Percentiles rank a stretch among this genome's conserved stretches.
phyloP scores from a whole-genome alignment of 2,888 invertebrate genomes.

The Chrysolina americana region DNA sequence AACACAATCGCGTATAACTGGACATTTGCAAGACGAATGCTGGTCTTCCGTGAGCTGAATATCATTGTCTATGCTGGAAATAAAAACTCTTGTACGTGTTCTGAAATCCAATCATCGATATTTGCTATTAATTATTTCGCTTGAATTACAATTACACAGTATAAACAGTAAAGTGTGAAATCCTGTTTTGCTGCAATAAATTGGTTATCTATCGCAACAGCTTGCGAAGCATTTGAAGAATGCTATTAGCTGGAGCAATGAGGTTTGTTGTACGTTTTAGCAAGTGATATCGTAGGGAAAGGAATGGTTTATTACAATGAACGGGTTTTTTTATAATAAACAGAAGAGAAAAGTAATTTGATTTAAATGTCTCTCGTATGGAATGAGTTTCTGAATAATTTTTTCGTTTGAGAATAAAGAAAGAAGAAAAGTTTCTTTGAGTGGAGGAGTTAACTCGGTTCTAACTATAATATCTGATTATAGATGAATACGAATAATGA shows the following conservation, averaged over 20 bases:
- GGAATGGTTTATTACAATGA: too few species aligned
- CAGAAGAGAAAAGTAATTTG: too few species aligned
- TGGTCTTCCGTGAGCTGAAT: slow-evolving; percentile 61
- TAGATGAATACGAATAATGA: too few species aligned
- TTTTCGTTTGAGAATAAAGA: too few species aligned
- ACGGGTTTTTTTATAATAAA: too few species aligned
- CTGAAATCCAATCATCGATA: slow-evolving; percentile 61
- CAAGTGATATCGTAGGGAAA: too few species aligned
- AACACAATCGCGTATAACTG: slow-evolving; percentile 63
- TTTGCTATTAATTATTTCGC: slow-evolving; percentile 54
- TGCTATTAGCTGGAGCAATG: neutral
- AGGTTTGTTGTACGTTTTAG: neutral
- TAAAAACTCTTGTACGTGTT: slow-evolving; percentile 64
- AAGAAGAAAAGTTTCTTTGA: too few species aligned
- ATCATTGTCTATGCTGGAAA: slow-evolving; percentile 60
- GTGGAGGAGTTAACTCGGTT: too few species aligned
- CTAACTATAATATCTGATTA: too few species aligned
- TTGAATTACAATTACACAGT: slow-evolving; percentile 45
- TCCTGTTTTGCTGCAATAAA: slow-evolving; percentile 4
- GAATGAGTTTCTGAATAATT: too few species aligned
- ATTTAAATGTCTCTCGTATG: too few species aligned
- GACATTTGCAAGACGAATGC: slow-evolving; percentile 63
- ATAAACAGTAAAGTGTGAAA: slow-evolving; percentile 25
- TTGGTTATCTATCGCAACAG: slow-evolving; percentile 1
- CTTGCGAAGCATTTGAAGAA: neutral